Conservation (phyloP, 2,113 vertebrate genomes). For the Casuarius casuarius region DNA sequence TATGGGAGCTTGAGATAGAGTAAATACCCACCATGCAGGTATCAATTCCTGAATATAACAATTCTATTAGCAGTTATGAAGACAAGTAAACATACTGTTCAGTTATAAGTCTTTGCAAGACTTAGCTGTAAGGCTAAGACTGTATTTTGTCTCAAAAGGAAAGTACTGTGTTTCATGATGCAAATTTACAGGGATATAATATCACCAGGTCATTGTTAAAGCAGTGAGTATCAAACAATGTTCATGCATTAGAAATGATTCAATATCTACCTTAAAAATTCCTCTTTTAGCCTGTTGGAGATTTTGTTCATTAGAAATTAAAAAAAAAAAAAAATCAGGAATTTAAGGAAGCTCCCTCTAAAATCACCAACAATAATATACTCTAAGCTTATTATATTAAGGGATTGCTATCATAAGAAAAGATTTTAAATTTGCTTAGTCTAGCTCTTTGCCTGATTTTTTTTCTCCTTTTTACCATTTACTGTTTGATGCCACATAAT, state of each 20-base stretch:
- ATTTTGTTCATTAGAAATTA: neutral
- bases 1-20: accelerated
- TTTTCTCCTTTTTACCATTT: neutral
- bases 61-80: accelerated
- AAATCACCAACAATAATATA: neutral
- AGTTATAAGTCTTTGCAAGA: too few species aligned
- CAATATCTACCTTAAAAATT: neutral
- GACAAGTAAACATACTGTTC: neutral
- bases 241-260: accelerated
- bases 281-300: neutral
- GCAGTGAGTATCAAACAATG: neutral
- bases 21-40: accelerated
- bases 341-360: neutral
- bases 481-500: neutral
- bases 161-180: accelerated
- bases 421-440: neutral
- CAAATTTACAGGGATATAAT: accelerated
- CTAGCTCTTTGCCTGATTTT: neutral
- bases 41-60: accelerated
- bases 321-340: neutral
- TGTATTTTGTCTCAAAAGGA: accelerated
- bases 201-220: accelerated
- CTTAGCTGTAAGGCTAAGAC: neutral
- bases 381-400: neutral
- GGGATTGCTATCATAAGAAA: neutral